These are phyloP conservation scores for Ylistrum balloti DNA, from an alignment of 1,140 invertebrate genomes.

Conservation along the genomic window DNA sequence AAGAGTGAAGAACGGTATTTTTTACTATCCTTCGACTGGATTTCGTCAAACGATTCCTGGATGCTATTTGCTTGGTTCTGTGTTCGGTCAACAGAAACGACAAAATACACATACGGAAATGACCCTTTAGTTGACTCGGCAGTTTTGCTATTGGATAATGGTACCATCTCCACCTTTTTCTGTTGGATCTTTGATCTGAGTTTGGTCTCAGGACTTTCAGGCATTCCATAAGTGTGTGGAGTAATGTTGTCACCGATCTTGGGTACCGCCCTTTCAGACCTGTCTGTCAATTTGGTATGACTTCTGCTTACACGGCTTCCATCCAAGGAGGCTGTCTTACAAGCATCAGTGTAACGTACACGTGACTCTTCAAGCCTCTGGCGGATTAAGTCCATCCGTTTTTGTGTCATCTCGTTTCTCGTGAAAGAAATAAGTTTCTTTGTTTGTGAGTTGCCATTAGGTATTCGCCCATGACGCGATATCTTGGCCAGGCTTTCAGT, in stretches of 20 bases:
- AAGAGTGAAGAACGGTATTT: slow-evolving; percentile 19
- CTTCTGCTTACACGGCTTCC: slow-evolving; percentile 19
- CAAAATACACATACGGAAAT: slow-evolving; percentile 60
- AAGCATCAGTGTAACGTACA: slow-evolving; percentile 54
- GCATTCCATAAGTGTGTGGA: slow-evolving; percentile 41
- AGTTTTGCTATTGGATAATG: slow-evolving; percentile 49
- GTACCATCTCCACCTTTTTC: slow-evolving; percentile 53
- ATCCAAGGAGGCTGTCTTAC: slow-evolving; percentile 44
- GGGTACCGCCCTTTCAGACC: slow-evolving; percentile 47
- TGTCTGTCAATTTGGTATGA: neutral
- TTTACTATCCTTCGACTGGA: neutral
- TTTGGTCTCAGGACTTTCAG: slow-evolving; percentile 2
- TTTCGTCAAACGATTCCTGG: neutral
- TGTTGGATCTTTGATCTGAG: neutral
- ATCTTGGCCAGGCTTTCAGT: neutral
- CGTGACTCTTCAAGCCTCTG: slow-evolving; percentile 59
- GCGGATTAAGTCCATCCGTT: slow-evolving; percentile 59
- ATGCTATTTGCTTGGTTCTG: slow-evolving; percentile 5
- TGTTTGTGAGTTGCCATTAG: slow-evolving; percentile 41
- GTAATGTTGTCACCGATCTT: slow-evolving; percentile 51
- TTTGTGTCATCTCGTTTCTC: slow-evolving; percentile 56
- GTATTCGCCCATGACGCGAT: neutral
- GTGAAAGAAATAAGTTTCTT: slow-evolving; percentile 44
- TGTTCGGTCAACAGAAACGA: slow-evolving; percentile 53
- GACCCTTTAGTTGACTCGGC: neutral